Conservation (phyloP, 2,797 vertebrate genomes). For the Nasua narica region DNA sequence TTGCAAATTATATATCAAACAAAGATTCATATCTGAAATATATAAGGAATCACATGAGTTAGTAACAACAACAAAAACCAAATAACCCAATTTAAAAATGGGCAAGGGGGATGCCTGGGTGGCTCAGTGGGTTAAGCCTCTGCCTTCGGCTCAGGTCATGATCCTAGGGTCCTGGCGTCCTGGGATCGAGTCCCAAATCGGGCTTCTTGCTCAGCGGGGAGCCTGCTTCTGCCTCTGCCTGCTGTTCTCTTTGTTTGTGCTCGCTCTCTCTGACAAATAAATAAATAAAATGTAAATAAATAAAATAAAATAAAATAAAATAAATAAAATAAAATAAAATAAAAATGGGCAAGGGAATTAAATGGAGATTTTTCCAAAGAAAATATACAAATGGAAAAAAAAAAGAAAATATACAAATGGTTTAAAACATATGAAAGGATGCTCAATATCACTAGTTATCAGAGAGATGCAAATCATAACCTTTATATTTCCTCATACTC, state of each 20-base stretch:
- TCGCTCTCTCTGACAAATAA: too few species aligned
- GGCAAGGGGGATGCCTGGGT: too few species aligned
- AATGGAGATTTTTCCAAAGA: not conserved
- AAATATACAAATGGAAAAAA: not conserved
- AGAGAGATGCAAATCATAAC: not conserved
- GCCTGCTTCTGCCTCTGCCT: too few species aligned
- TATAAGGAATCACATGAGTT: not conserved
- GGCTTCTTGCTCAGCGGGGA: too few species aligned
- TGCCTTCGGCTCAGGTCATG: too few species aligned
- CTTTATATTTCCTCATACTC: not conserved
- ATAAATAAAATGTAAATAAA: too few species aligned
- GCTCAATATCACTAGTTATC: not conserved
- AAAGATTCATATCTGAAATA: not conserved
- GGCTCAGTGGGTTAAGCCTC: too few species aligned
- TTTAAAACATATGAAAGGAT: not conserved
- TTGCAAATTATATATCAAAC: not conserved
- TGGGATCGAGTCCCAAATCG: too few species aligned
- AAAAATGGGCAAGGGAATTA: not conserved
- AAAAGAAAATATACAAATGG: not conserved
- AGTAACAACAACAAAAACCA: not conserved
- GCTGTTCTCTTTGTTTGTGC: too few species aligned
- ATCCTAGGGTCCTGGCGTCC: too few species aligned
- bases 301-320: too few species aligned
- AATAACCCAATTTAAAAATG: not conserved
- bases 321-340: too few species aligned